phyloP scores from a whole-genome alignment of 2,888 invertebrate genomes.

The Scaptodrosophila latifasciaeformis region DNA sequence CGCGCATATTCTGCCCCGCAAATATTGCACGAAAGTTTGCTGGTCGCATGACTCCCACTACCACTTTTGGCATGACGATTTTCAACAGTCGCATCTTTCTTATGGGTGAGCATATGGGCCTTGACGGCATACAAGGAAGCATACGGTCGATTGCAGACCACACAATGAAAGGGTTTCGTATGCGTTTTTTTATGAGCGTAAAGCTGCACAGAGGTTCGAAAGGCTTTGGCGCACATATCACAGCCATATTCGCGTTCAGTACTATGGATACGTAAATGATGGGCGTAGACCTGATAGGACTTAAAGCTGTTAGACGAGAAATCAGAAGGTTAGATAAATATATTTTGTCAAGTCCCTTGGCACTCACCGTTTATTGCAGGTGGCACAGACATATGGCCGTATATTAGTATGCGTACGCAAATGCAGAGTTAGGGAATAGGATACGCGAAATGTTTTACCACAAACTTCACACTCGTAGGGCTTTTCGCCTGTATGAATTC shows the following conservation, averaged over 20 bases:
- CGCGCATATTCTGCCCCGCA: constrained; percentile 88
- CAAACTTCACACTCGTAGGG: constrained; percentile 87
- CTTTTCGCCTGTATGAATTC: constrained; percentile 89
- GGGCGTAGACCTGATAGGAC: constrained; percentile 86
- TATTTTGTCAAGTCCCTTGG: background rate
- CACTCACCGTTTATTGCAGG: constrained; percentile 79
- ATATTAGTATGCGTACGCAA: constrained; percentile 87
- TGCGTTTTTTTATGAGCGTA: constrained; percentile 88
- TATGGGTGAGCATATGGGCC: constrained; percentile 85
- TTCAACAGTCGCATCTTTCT: constrained; percentile 72
- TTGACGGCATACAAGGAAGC: constrained; percentile 86
- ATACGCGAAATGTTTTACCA: constrained; percentile 86
- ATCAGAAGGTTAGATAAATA: background rate
- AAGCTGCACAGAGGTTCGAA: constrained; percentile 86
- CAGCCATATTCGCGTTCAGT: constrained; percentile 86
- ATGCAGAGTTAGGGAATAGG: constrained; percentile 86
- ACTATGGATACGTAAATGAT: constrained; percentile 85
- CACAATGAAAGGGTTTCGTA: constrained; percentile 86
- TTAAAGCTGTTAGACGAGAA: constrained; percentile 79
- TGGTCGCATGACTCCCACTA: constrained; percentile 48
- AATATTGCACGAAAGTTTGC: constrained; percentile 77
- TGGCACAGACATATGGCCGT: constrained; percentile 84
- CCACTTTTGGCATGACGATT: constrained; percentile 16
- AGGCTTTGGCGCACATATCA: constrained; percentile 85
- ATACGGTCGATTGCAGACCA: constrained; percentile 85